Evolutionary conservation across 2,113 vertebrate species (phyloP), one percentile per base, ranked within the genome.

Genomic region (Isichthys henryi): DNA sequence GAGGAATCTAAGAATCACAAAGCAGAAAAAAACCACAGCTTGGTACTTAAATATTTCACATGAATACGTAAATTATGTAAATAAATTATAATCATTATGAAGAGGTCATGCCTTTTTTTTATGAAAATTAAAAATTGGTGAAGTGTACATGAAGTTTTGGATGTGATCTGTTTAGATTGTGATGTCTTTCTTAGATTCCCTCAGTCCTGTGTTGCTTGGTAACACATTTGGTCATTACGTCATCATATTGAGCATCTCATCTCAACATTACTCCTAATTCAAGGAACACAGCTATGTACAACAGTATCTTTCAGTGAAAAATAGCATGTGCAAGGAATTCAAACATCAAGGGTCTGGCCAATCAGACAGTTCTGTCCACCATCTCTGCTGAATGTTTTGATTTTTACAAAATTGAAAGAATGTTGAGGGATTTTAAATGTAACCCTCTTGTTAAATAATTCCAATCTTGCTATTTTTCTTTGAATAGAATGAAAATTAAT

Each of bases 1-100:
- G 86, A 92, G 92, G 91, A 91, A 92, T 92, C 91, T 92, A 93
- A 93, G 91, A 91, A 90, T 45, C 48, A 52, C 49, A 80, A 19
- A 45, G 27, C 19, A 56, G 83, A 88, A 48, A 23, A 15, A 6
- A 5, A 39, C 35, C 35, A n/a, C 45, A 48, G 45, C 45, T 48
- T 23, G 17, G 23, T 48, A 2, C 82, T 46, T 48, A 48, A 23
- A 10, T 23, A 46, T 45, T 19, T 84, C 19, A 83, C 17, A 3
- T 39, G n/a, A 48, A n/a, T 27, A 49, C 5, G 7, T 17, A 85
- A 27, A 50, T 85, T 50, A 86, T 23, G 1, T 48, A 86, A 39
- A 39, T 39, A 1, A 39, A 2, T 1, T 39, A 39, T 39, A 39
- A 39, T 39, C 39, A 39, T 39, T 39, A 39, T 39, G 39, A 48